phyloP scores from a whole-genome alignment of 2,113 vertebrate species.

The Spea multiplicata region DNA sequence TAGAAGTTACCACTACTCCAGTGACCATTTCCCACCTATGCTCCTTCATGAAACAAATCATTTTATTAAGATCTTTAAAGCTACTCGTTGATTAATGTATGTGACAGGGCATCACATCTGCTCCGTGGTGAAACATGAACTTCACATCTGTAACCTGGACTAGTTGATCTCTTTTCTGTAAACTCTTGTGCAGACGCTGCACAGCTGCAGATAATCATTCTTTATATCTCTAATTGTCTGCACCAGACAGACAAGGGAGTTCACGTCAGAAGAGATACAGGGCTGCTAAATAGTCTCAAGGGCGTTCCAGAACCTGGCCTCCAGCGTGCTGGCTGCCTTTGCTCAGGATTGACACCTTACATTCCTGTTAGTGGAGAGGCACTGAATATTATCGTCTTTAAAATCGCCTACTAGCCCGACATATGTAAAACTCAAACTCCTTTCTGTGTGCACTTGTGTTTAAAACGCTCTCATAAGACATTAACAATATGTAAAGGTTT shows the following conservation, averaged over 20 bases:
- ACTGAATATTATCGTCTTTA: background rate
- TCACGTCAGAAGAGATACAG: background rate
- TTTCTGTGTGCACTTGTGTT: too few species aligned
- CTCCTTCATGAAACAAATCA: too few species aligned
- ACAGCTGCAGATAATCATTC: background rate
- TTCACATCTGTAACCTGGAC: background rate
- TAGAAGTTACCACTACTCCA: too few species aligned
- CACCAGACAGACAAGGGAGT: background rate
- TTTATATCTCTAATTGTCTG: background rate
- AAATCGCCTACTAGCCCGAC: too few species aligned
- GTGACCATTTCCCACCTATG: too few species aligned
- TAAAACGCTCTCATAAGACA: too few species aligned
- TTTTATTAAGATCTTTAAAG: background rate
- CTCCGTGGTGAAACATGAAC: background rate
- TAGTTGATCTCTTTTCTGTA: background rate
- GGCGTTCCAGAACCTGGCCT: background rate
- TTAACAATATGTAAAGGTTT: too few species aligned
- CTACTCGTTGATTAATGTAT: background rate
- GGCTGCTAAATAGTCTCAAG: background rate
- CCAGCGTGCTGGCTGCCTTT: background rate
- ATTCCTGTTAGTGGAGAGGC: background rate
- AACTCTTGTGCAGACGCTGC: background rate
- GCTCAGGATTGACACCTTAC: background rate
- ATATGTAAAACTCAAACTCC: too few species aligned
- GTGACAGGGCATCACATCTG: background rate